Evolutionary conservation across 1,140 invertebrate species (phyloP).

Genomic region (Hormaphis cornu): DNA sequence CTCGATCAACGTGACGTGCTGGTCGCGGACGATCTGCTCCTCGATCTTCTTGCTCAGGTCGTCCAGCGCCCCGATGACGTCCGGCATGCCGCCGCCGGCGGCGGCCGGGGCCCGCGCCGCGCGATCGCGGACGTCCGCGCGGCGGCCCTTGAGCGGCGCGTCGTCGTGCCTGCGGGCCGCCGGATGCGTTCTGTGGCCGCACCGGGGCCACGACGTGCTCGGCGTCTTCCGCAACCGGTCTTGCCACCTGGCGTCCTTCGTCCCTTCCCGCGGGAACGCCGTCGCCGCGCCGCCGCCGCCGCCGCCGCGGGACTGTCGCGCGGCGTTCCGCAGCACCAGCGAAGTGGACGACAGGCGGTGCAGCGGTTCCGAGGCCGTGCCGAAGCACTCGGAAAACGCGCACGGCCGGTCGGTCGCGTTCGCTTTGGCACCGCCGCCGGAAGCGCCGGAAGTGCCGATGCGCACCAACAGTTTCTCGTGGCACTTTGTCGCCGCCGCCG

Average conservation of each 20-base stretch:
- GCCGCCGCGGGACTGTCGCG: not conserved
- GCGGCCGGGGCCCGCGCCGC: too few species aligned
- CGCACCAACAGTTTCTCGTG: constrained; percentile 29
- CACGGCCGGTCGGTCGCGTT: not conserved
- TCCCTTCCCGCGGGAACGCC: constrained; percentile 1
- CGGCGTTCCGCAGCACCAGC: constrained; percentile 4
- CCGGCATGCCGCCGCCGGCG: constrained; percentile 25
- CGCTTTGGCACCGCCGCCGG: not conserved
- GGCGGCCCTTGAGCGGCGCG: not conserved
- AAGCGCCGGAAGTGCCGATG: not conserved
- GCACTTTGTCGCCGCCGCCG: constrained; percentile 3
- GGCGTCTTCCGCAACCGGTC: not conserved
- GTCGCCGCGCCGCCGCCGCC: not conserved
- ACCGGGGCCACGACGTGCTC: constrained; percentile 12
- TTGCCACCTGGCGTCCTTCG: not conserved
- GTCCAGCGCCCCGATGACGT: constrained; percentile 34
- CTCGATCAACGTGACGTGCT: constrained; percentile 12
- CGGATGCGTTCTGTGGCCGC: not conserved
- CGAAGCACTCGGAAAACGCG: not conserved
- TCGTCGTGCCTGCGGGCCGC: not conserved
- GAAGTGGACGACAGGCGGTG: constrained; percentile 10
- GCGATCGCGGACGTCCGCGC: not conserved
- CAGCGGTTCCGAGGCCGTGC: not conserved
- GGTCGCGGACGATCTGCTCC: constrained; percentile 34
- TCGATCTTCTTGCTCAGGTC: constrained; percentile 36